Evolutionary conservation across 2,888 invertebrate genomes (phyloP).

Genomic region (Pseudanteris insignis): DNA sequence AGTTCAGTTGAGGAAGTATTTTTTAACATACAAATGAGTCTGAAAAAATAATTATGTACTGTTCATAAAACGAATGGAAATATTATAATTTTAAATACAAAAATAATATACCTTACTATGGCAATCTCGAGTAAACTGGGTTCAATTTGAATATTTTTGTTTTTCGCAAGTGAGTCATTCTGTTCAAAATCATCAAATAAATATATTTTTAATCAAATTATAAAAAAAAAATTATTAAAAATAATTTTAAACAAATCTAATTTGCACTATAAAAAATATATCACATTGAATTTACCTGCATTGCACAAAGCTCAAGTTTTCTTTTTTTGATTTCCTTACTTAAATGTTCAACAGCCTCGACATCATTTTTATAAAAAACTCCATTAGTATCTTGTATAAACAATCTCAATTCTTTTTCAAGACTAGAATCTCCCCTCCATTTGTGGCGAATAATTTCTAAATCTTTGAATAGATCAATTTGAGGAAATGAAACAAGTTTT

Average conservation of each 20-base stretch:
- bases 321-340: constrained; percentile 11
- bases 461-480: constrained; percentile 60
- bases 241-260: neutral
- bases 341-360: constrained; percentile 17
- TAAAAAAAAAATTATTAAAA: neutral
- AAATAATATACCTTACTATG: constrained; percentile 7
- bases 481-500: constrained; percentile 69
- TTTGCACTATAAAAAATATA: neutral
- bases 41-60: constrained; percentile 6
- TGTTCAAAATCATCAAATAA: too few species aligned
- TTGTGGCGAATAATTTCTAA: constrained; percentile 59
- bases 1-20: constrained; percentile 25
- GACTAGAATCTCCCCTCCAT: constrained; percentile 47
- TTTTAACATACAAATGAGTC: constrained; percentile 25
- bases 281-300: constrained; percentile 12
- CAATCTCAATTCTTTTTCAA: constrained; percentile 15
- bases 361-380: constrained; percentile 10
- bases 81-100: too few species aligned
- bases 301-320: constrained; percentile 2
- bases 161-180: too few species aligned
- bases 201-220: neutral
- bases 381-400: constrained; percentile 18
- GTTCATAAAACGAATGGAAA: too few species aligned
- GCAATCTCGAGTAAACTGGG: constrained; percentile 16
- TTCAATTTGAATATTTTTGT: too few species aligned